Evolutionary conservation across 2,888 invertebrate species (phyloP), one percentile per base, ranked within the genome.

Genomic region (Tridacna gigas): DNA sequence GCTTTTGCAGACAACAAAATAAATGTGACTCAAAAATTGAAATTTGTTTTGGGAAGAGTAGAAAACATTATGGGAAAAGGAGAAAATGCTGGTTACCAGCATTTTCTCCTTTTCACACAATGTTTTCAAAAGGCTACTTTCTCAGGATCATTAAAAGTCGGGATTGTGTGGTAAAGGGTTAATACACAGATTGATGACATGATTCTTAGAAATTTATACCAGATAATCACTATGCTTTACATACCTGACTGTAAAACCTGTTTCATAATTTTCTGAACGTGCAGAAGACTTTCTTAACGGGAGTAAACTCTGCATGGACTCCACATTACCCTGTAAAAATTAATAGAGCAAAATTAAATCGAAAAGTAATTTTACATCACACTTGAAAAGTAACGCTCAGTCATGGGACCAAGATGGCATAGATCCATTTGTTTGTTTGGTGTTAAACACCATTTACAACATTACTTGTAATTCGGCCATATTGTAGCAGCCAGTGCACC

Each of bases 241-340:
- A 56, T 80, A 91, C 91, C 91, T 88, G 67, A 91, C 90, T 74
- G 88, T 88, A 67, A 91, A 91, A 13, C 91, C 91, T 71, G 91
- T 91, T 56, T 83, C 79, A 77, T 74, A 86, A 73, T 75, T 86
- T 37, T 81, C 82, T 12, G 61, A 73, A 60, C 82, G 82, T 77
- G 51, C 78, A 73, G 51, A 83, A 66, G 77, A 56, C 61, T 88
- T 91, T 25, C 90, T 80, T 67, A 85, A 80, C 7, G 91, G 91
- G 26, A 91, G 80, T 63, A 91, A 80, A 83, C 89, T 89, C 71
- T 91, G 86, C 66, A 91, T 78, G 3, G 86, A 88, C 61, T 91
- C 91, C 56, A 86, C 80, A 80, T 89, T 91, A 76, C 91, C 88
- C 91, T 91, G 86, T 28, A 87, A 86, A 7, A 45, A 56, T 56